These are phyloP conservation scores for Ophion costatus DNA, from an alignment of 2,888 invertebrate genomes.

Conservation along the genomic window DNA sequence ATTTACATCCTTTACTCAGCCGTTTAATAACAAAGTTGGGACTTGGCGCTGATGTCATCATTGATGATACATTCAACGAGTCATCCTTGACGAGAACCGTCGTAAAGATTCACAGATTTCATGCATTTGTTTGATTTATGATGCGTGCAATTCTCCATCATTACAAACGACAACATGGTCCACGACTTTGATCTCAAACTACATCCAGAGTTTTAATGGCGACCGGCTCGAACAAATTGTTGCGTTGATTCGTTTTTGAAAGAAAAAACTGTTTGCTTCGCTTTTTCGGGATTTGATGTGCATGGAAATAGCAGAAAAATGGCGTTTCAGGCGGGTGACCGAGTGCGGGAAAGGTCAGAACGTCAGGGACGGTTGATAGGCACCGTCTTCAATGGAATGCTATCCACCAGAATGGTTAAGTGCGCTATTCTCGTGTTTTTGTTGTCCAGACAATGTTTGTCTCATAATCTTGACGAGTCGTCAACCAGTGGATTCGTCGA, in stretches of 20 bases:
- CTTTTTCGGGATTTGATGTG: not conserved
- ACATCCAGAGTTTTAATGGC: not conserved
- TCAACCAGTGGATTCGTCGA: slow-evolving; percentile 76
- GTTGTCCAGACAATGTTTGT: slow-evolving; percentile 63
- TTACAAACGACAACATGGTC: not conserved
- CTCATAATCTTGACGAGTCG: slow-evolving; percentile 67
- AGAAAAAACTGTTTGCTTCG: not conserved
- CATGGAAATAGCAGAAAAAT: slow-evolving; percentile 9
- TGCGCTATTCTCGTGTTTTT: slow-evolving; percentile 68
- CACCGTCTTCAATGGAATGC: slow-evolving; percentile 38
- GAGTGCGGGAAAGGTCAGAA: slow-evolving; percentile 59
- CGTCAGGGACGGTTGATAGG: slow-evolving; percentile 38
- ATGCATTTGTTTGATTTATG: not conserved
- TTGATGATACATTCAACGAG: not conserved
- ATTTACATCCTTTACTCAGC: slow-evolving; percentile 32
- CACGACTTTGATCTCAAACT: not conserved
- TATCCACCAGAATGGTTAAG: slow-evolving; percentile 55
- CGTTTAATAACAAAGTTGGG: not conserved
- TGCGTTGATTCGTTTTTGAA: not conserved
- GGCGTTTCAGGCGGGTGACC: slow-evolving; percentile 17
- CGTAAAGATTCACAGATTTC: not conserved
- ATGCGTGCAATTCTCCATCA: not conserved
- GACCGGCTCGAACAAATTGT: not conserved
- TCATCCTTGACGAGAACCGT: not conserved
- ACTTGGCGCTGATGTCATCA: not conserved